phyloP scores from a whole-genome alignment of 2,797 vertebrate genomes.

The Platalea minor region DNA sequence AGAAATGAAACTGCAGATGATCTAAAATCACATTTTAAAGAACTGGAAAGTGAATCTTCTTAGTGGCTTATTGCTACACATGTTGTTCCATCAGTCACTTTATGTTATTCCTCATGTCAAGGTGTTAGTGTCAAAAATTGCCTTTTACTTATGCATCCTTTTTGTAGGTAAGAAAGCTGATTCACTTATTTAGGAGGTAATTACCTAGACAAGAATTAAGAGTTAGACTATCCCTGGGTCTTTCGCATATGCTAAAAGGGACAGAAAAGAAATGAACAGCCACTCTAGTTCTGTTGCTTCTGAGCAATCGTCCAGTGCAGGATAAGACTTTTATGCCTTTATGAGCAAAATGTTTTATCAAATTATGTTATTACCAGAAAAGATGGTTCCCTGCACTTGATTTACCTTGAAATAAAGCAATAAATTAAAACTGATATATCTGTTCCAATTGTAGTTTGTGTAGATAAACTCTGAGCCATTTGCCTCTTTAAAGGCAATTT shows the following conservation, averaged over 20 bases:
- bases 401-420: not conserved
- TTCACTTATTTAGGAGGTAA: slow-evolving; percentile 54
- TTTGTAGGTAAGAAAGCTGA: slow-evolving; percentile 54
- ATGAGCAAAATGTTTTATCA: not conserved
- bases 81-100: slow-evolving; percentile 51
- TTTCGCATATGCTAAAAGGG: not conserved
- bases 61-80: slow-evolving; percentile 51
- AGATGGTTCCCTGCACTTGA: not conserved
- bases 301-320: not conserved
- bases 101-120: slow-evolving; percentile 48
- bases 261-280: not conserved
- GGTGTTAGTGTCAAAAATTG: slow-evolving; percentile 59
- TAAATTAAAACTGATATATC: not conserved
- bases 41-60: slow-evolving; percentile 46
- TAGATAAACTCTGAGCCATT: not conserved
- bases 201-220: slow-evolving; percentile 39
- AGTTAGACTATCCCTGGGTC: not conserved
- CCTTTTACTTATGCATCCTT: slow-evolving; percentile 33
- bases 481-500: not conserved
- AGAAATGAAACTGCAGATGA: slow-evolving; percentile 23
- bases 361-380: not conserved
- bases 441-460: not conserved
- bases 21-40: slow-evolving; percentile 44
- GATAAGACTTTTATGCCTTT: not conserved
- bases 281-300: not conserved